Evolutionary conservation across 2,888 invertebrate genomes (phyloP).

Genomic region (Lochmaea crataegi): DNA sequence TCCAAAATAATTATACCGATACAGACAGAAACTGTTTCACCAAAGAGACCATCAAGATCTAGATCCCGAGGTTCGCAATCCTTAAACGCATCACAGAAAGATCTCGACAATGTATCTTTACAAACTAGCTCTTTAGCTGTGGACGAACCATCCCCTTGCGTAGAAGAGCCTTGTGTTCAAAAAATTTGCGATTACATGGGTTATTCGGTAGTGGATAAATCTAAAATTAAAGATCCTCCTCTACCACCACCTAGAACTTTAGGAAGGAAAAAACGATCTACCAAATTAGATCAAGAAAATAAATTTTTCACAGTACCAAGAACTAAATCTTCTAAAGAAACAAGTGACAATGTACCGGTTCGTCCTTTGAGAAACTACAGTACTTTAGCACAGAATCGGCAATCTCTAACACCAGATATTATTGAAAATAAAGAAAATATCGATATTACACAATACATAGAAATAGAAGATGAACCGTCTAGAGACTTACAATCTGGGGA

Average conservation of each 20-base stretch:
- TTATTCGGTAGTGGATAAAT: constrained; percentile 83
- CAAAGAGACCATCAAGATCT: constrained; percentile 70
- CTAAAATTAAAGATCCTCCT: constrained; percentile 63
- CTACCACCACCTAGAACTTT: constrained; percentile 74
- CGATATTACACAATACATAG: constrained; percentile 70
- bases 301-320: constrained; percentile 79
- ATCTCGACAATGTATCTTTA: constrained; percentile 60
- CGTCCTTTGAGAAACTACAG: constrained; percentile 73
- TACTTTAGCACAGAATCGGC: constrained; percentile 66
- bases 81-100: constrained; percentile 26
- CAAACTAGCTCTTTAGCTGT: constrained; percentile 69
- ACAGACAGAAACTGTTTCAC: constrained; percentile 63
- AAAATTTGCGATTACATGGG: constrained; percentile 67
- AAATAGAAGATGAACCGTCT: constrained; percentile 70
- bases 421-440: constrained; percentile 65
- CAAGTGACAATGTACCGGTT: constrained; percentile 67
- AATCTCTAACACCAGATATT: constrained; percentile 48
- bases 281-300: constrained; percentile 62
- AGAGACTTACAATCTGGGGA: constrained; percentile 80
- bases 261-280: constrained; percentile 61
- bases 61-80: constrained; percentile 63
- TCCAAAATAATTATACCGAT: constrained; percentile 74
- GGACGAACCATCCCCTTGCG: constrained; percentile 18
- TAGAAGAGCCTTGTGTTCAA: constrained; percentile 61
- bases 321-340: constrained; percentile 57